These are phyloP conservation scores for Otolemur garnettii DNA, from an alignment of 2,113 vertebrate genomes.

Conservation along the genomic window DNA sequence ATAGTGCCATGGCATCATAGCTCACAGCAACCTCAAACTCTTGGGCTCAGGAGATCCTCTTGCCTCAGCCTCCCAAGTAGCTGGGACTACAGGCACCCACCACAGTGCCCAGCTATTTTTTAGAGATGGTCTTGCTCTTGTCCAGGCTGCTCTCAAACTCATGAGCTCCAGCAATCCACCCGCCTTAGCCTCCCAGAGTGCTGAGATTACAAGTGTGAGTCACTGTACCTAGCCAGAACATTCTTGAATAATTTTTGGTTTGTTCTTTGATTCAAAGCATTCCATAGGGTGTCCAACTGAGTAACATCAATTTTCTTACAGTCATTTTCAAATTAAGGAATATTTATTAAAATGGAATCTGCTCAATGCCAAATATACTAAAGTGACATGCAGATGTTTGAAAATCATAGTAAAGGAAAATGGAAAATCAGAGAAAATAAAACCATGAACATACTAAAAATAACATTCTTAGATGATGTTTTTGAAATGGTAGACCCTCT, in stretches of 20 bases:
- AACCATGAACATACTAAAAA: background rate
- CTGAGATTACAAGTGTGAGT: no score
- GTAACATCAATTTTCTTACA: background rate
- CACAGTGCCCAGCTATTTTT: no score
- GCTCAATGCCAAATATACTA: background rate
- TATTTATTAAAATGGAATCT: constrained; percentile 22
- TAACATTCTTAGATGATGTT: background rate
- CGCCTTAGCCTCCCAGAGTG: no score
- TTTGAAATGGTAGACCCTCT: background rate
- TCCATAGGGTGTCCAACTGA: background rate
- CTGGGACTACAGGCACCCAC: no score
- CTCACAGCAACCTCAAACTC: no score
- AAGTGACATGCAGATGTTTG: background rate
- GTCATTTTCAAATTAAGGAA: background rate
- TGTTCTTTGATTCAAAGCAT: background rate
- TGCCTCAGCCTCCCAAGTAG: no score
- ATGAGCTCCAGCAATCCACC: no score
- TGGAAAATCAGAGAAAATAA: background rate
- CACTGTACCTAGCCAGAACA: background rate
- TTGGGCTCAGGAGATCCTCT: no score
- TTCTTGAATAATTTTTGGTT: background rate
- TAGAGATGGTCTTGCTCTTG: no score
- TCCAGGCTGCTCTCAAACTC: no score
- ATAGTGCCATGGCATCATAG: no score
- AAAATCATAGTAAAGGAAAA: background rate